Percentiles rank a stretch among this genome's conserved stretches.
These are phyloP conservation scores for Bostrychus sinensis DNA, from an alignment of 2,113 vertebrate species.

Conservation along the genomic window DNA sequence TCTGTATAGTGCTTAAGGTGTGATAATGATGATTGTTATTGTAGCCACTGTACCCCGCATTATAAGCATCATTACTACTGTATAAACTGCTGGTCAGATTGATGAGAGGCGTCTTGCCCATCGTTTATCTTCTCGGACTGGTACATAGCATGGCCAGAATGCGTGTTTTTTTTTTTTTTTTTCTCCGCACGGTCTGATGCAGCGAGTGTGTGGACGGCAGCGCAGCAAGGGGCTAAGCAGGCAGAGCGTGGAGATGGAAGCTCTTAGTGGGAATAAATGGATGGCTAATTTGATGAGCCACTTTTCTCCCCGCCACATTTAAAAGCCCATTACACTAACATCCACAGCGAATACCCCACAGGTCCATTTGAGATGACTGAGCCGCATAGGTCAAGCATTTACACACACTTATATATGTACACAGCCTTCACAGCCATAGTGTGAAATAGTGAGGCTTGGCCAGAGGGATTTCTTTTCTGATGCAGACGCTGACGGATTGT, in stretches of 20 bases:
- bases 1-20: neutral
- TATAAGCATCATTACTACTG: constrained; percentile 7
- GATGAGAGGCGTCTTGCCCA: neutral
- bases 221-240: constrained; percentile 56
- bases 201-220: constrained; percentile 33
- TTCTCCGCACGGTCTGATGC: constrained; percentile 13
- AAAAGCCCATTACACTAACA: constrained; percentile 72
- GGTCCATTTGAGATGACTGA: constrained; percentile 41
- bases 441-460: neutral
- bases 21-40: constrained; percentile 2
- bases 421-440: neutral
- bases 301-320: constrained; percentile 71
- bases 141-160: neutral
- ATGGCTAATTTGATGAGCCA: constrained; percentile 71
- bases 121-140: constrained; percentile 6
- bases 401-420: constrained; percentile 15
- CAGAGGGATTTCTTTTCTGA: neutral
- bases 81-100: neutral
- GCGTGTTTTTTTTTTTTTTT: neutral
- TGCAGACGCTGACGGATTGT: too few species aligned
- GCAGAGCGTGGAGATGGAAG: constrained; percentile 62
- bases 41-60: neutral
- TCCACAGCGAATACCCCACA: constrained; percentile 47
- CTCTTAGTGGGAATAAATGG: constrained; percentile 66
- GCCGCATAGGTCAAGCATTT: constrained; percentile 42